Conservation (phyloP, 2,888 invertebrate species). For the Aphidius colemani region DNA sequence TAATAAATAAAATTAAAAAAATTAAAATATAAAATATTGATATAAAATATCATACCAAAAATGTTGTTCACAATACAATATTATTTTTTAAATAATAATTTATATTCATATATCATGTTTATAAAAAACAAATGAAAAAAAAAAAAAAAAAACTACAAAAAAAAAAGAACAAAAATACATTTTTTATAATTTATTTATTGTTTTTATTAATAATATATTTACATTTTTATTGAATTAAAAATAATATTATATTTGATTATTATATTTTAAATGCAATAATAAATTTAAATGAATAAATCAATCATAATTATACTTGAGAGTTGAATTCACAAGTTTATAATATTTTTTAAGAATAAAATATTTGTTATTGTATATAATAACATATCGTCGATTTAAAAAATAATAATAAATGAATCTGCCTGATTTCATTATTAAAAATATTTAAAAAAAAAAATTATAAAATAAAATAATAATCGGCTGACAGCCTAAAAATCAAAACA, state of each 20-base stretch:
- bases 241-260: too few species aligned
- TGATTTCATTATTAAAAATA: slow-evolving; percentile 11
- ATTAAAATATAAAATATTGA: slow-evolving; percentile 4
- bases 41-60: slow-evolving; percentile 2
- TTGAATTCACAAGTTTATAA: slow-evolving; percentile 28
- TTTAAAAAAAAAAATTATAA: slow-evolving; percentile 26
- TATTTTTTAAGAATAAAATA: slow-evolving; percentile 19
- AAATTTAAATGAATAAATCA: too few species aligned
- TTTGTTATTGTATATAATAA: slow-evolving; percentile 11
- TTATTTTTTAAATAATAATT: slow-evolving; percentile 15
- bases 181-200: too few species aligned
- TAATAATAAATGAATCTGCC: slow-evolving; percentile 18
- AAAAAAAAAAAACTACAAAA: background rate
- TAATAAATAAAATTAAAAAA: background rate
- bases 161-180: too few species aligned
- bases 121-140: slow-evolving; percentile 19
- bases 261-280: too few species aligned
- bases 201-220: too few species aligned
- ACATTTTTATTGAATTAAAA: too few species aligned
- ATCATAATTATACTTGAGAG: slow-evolving; percentile 22
- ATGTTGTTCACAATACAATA: slow-evolving; percentile 16
- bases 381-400: slow-evolving; percentile 19
- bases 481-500: slow-evolving; percentile 52
- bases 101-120: slow-evolving; percentile 35
- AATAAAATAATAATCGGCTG: slow-evolving; percentile 41